A percentile compares a stretch with the other conserved stretches of the same genome.
phyloP scores from a whole-genome alignment of 2,888 invertebrate genomes.

The Ophioninae sp. region DNA sequence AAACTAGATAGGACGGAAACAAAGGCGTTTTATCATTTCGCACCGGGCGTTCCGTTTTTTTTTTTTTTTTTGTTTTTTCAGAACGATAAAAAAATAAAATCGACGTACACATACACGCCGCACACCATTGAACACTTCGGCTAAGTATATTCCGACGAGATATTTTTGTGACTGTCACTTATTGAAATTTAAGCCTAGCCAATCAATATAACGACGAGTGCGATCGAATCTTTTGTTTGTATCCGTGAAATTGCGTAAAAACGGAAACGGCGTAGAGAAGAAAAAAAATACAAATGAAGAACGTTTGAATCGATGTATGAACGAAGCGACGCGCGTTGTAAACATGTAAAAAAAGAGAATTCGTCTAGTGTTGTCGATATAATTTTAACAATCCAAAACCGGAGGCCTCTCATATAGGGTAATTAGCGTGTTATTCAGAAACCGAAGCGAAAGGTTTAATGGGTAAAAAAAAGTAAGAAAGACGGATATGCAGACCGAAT shows the following conservation, averaged over 20 bases:
- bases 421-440: slow-evolving; percentile 75
- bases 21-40: background rate
- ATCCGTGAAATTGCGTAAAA: slow-evolving; percentile 10
- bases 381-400: slow-evolving; percentile 52
- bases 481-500: slow-evolving; percentile 77
- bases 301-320: slow-evolving; percentile 8
- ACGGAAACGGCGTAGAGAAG: slow-evolving; percentile 8
- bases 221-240: slow-evolving; percentile 9
- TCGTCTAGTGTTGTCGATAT: slow-evolving; percentile 62
- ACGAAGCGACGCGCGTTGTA: slow-evolving; percentile 35
- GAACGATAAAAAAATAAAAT: background rate
- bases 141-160: slow-evolving; percentile 71
- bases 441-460: slow-evolving; percentile 71
- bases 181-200: slow-evolving; percentile 59
- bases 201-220: slow-evolving; percentile 58
- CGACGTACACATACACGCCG: slow-evolving; percentile 10
- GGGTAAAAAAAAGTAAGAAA: slow-evolving; percentile 58
- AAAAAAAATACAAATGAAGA: slow-evolving; percentile 32
- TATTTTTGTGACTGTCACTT: slow-evolving; percentile 78
- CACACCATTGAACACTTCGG: slow-evolving; percentile 30
- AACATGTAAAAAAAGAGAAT: slow-evolving; percentile 24
- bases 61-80: background rate
- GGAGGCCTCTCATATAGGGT: slow-evolving; percentile 68
- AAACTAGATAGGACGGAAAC: background rate
- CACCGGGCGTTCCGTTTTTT: background rate